Percentiles rank a stretch among this genome's conserved stretches.
Conservation (phyloP, 2,797 vertebrate genomes). For the Coregonus sp. region DNA sequence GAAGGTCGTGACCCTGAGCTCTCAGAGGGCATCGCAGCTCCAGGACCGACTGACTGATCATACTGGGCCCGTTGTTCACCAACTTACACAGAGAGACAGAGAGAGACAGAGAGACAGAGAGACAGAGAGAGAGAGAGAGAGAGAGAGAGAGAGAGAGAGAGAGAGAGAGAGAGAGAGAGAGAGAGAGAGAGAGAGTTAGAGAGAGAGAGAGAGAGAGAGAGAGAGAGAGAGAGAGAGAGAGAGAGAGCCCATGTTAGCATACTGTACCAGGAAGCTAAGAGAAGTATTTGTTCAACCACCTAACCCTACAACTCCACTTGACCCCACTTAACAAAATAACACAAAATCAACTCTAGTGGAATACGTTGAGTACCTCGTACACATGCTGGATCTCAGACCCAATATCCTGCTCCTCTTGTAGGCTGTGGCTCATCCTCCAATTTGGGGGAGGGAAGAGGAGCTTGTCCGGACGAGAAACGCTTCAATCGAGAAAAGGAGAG, state of each 20-base stretch:
- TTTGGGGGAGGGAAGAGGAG: conserved; percentile 80
- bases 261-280: neutral
- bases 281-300: neutral
- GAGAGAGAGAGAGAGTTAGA: neutral
- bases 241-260: neutral
- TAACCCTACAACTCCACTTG: neutral
- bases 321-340: neutral
- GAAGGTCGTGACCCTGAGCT: conserved; percentile 71
- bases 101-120: neutral
- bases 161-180: neutral
- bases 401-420: conserved; percentile 77
- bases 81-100: conserved; percentile 67
- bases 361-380: conserved; percentile 79
- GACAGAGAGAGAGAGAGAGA: neutral
- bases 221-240: neutral
- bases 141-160: neutral
- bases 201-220: too few species aligned
- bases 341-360: neutral
- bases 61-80: conserved; percentile 88
- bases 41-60: conserved; percentile 81
- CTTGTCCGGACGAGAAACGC: conserved; percentile 86
- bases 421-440: conserved; percentile 72
- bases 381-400: conserved; percentile 87
- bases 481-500: conserved; percentile 46
- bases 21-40: conserved; percentile 83